These are phyloP conservation scores for Oxyruncus cristatus DNA, from an alignment of 2,113 vertebrate genomes.

Conservation along the genomic window DNA sequence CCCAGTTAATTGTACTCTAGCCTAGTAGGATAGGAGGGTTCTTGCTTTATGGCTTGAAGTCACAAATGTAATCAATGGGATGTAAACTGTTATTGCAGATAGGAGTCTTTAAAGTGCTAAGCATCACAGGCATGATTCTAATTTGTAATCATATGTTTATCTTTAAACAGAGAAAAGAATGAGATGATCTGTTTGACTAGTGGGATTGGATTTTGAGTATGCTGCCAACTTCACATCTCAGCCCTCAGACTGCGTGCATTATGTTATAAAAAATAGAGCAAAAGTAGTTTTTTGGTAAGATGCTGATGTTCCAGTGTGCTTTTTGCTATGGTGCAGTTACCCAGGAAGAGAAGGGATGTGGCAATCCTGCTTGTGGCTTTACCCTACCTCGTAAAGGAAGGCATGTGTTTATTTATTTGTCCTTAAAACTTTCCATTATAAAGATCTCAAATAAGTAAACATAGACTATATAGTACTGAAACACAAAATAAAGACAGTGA, in stretches of 20 bases:
- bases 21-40: background rate
- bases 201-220: background rate
- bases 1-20: background rate
- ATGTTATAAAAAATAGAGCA: background rate
- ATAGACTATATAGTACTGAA: background rate
- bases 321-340: background rate
- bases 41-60: background rate
- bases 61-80: background rate
- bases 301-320: background rate
- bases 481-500: background rate
- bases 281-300: background rate
- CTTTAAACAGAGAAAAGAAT: background rate
- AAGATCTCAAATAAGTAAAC: background rate
- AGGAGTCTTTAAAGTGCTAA: background rate
- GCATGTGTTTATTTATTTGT: background rate
- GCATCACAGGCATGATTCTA: background rate
- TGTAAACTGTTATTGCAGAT: background rate
- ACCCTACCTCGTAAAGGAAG: background rate
- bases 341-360: background rate
- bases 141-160: background rate
- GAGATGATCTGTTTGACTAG: background rate
- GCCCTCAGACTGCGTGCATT: background rate
- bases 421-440: background rate
- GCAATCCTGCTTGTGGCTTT: background rate
- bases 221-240: background rate